Base-by-base conservation (phyloP, 2,797 vertebrate genomes). In the Phoebastria nigripes region DNA sequence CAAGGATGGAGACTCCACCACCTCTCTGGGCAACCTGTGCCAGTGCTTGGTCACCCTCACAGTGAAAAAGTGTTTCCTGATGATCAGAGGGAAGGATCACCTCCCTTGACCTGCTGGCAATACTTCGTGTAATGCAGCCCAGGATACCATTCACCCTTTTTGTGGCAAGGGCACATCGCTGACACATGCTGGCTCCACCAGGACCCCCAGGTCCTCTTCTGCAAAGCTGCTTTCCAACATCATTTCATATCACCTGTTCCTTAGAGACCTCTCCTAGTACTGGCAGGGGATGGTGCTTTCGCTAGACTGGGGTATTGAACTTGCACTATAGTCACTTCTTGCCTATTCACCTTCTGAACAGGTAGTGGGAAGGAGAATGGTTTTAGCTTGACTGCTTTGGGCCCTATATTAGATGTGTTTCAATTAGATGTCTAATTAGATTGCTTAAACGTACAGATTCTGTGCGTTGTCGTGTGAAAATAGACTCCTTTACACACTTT, bases 141-240 rank as follows among this genome's bases (percentile, higher is more conserved):
- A 61, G 21, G 26, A 21, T 29, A n/a, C 3, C 3, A 2, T 46
- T 59, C 5, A 1, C 4, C 2, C 6, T 59, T 72, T 51, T 47
- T 37, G 31, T 1, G 1, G 25, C 29, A 37, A 58, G 13, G 8
- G 0, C 21, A 72, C 26, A 7, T 59, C 51, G 11, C 9, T 71
- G 24, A 12, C 39, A 9, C 12, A 5, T 11, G 4, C 4, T 71
- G 13, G 4, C 22, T 79, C 6, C 19, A 71, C 5, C 14, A 21
- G 33, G 14, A 44, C 13, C 11, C 29, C 5, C 12, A 73, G 2
- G 12, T 51, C 49, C 18, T 35, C 15, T 20, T 89, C n/a, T 72
- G 29, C 37, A 69, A 65, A 77, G 7, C 15, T 85, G 20, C 24
- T 69, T 87, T 87, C 39, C 42, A 49, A 8, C 1, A 35, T 7